Evolutionary conservation across 2,797 vertebrate species (phyloP).

Genomic region (Philypnodon macrostomus): DNA sequence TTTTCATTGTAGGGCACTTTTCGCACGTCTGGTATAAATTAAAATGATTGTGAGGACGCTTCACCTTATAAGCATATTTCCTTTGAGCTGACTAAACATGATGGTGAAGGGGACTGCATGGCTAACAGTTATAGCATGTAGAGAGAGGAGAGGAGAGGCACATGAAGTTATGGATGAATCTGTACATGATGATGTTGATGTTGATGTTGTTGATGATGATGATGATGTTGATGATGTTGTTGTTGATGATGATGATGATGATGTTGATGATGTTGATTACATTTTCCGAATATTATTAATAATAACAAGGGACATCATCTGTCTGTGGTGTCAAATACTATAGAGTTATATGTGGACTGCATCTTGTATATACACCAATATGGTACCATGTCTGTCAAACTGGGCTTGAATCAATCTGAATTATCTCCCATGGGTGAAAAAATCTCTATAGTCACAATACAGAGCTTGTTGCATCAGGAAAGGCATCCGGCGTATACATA

Average conservation of each 20-base stretch:
- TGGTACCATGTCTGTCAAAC: no score
- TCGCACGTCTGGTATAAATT: conserved; percentile 25
- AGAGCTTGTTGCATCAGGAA: no score
- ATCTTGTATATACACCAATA: no score
- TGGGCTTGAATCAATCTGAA: no score
- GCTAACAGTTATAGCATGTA: conserved; percentile 36
- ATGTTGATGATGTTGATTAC: conserved; percentile 16
- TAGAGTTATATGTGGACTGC: no score
- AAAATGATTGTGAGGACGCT: conserved; percentile 43
- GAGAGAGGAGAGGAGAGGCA: conserved; percentile 26
- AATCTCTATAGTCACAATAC: no score
- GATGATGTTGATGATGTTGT: no score
- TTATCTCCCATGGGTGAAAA: no score
- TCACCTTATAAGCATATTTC: conserved; percentile 34
- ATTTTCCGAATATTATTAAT: conserved; percentile 35
- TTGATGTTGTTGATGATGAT: no score
- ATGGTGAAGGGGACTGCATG: conserved; percentile 32
- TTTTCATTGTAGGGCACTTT: conserved; percentile 38
- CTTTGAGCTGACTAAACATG: conserved; percentile 26
- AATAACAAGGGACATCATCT: conserved; percentile 16
- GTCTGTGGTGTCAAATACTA: conserved; percentile 1
- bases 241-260: no score
- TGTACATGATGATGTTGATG: conserved; percentile 19
- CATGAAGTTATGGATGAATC: conserved; percentile 25
- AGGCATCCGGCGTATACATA: no score